Conservation (phyloP, 2,888 invertebrate species). For the Eristalis intricaria region DNA sequence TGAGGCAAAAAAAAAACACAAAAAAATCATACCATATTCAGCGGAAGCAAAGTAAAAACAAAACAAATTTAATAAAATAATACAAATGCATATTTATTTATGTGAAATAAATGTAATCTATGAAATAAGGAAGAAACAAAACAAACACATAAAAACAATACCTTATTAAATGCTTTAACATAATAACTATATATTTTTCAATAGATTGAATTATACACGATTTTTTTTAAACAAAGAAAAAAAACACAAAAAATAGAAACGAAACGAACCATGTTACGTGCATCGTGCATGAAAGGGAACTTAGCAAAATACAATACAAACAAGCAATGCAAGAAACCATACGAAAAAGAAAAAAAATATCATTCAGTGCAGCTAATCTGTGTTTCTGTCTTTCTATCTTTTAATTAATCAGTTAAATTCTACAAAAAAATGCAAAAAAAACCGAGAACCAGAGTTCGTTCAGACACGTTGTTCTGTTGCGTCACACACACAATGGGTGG, state of each 20-base stretch:
- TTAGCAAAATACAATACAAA: constrained; percentile 46
- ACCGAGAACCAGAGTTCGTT: not conserved
- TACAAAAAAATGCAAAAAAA: no score
- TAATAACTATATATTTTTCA: constrained; percentile 69
- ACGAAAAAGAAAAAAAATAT: constrained; percentile 30
- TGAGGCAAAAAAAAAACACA: constrained; percentile 33
- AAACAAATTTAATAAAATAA: constrained; percentile 72
- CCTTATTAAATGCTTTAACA: constrained; percentile 69
- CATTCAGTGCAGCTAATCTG: constrained; percentile 41
- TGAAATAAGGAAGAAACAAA: constrained; percentile 40
- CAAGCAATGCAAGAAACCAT: not conserved
- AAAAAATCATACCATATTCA: constrained; percentile 48
- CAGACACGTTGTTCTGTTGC: not conserved
- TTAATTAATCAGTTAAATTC: not conserved
- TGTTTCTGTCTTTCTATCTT: not conserved
- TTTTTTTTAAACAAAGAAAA: constrained; percentile 43
- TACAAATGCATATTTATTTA: constrained; percentile 61
- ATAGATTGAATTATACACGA: constrained; percentile 68
- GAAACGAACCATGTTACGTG: constrained; percentile 35
- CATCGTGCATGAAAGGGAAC: constrained; percentile 46
- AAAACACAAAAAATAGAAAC: constrained; percentile 7
- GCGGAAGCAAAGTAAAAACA: constrained; percentile 57
- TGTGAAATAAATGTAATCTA: constrained; percentile 67
- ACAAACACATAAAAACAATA: constrained; percentile 24
- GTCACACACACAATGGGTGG: not conserved